These are phyloP conservation scores for Drosophila subpulchrella DNA, from an alignment of 1,140 invertebrate species.

Conservation along the genomic window DNA sequence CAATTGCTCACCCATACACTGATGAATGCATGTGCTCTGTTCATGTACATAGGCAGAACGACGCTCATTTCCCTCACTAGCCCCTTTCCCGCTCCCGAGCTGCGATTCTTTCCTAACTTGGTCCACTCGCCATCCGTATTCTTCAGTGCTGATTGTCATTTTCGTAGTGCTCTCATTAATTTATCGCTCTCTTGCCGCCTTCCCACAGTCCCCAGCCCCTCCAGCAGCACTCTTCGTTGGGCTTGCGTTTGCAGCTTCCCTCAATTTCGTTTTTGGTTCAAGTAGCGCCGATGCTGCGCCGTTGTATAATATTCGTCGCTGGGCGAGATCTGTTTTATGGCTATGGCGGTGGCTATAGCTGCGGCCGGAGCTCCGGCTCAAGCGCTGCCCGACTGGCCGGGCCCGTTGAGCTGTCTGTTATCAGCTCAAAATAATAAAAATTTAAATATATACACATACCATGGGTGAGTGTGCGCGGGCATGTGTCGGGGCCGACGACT, in stretches of 20 bases:
- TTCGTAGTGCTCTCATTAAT: constrained; percentile 63
- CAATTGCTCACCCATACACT: constrained; percentile 51
- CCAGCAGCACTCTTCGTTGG: constrained; percentile 32
- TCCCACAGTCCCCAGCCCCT: constrained; percentile 19
- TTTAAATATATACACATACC: constrained; percentile 67
- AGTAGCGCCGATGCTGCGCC: constrained; percentile 50
- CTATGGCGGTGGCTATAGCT: constrained; percentile 45
- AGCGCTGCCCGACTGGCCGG: constrained; percentile 54
- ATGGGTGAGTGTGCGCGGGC: constrained; percentile 47
- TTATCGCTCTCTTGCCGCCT: constrained; percentile 49
- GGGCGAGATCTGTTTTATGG: constrained; percentile 69
- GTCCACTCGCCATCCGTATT: constrained; percentile 55
- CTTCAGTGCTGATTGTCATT: constrained; percentile 64
- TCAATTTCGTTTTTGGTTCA: constrained; percentile 70
- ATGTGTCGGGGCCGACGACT: constrained; percentile 68
- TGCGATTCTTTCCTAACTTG: constrained; percentile 73
- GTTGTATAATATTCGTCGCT: constrained; percentile 68
- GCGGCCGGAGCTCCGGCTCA: constrained; percentile 60
- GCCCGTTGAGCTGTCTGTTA: constrained; percentile 71
- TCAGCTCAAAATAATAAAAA: constrained; percentile 83
- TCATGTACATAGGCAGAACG: neutral
- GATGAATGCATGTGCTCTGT: neutral
- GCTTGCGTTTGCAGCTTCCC: constrained; percentile 71
- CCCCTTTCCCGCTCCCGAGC: constrained; percentile 24
- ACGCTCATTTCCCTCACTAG: constrained; percentile 10